These are phyloP conservation scores for Aphaenogaster rudis DNA, from an alignment of 1,140 invertebrate species.

Conservation along the genomic window DNA sequence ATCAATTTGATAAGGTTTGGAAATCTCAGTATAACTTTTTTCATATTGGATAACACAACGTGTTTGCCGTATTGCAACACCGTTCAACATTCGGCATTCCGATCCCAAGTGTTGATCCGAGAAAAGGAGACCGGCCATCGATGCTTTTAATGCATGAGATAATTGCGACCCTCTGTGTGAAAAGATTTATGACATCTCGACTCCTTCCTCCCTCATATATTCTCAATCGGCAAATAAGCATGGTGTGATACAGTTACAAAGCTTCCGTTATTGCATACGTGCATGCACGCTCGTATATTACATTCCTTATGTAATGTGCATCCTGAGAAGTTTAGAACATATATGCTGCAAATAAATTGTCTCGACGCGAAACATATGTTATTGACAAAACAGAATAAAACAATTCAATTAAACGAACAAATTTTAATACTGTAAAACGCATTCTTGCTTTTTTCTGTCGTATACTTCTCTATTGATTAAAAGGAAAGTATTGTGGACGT, in stretches of 20 bases:
- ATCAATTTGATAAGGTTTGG: not conserved
- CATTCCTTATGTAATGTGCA: slow-evolving; percentile 64
- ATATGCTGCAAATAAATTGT: slow-evolving; percentile 34
- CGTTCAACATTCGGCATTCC: slow-evolving; percentile 6
- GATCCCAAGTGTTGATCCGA: slow-evolving; percentile 33
- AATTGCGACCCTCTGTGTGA: slow-evolving; percentile 83
- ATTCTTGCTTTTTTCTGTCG: not conserved
- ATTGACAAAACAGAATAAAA: slow-evolving; percentile 15
- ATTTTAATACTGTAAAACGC: slow-evolving; percentile 4
- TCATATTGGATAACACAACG: not conserved
- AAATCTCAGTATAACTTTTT: slow-evolving; percentile 8
- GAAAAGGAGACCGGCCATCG: slow-evolving; percentile 72
- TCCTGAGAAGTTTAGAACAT: slow-evolving; percentile 42
- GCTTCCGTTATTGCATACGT: slow-evolving; percentile 80
- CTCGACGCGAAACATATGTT: not conserved
- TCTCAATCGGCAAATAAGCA: slow-evolving; percentile 78
- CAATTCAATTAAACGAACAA: slow-evolving; percentile 17
- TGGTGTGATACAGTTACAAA: slow-evolving; percentile 77
- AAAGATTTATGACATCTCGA: slow-evolving; percentile 83
- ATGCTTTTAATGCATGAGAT: slow-evolving; percentile 84
- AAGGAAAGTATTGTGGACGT: not conserved
- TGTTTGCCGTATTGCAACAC: not conserved
- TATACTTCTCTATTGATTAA: not conserved
- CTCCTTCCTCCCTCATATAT: slow-evolving; percentile 73
- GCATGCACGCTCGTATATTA: slow-evolving; percentile 14